phyloP scores from a whole-genome alignment of 1,140 invertebrate species.

The Pectinophora gossypiella region DNA sequence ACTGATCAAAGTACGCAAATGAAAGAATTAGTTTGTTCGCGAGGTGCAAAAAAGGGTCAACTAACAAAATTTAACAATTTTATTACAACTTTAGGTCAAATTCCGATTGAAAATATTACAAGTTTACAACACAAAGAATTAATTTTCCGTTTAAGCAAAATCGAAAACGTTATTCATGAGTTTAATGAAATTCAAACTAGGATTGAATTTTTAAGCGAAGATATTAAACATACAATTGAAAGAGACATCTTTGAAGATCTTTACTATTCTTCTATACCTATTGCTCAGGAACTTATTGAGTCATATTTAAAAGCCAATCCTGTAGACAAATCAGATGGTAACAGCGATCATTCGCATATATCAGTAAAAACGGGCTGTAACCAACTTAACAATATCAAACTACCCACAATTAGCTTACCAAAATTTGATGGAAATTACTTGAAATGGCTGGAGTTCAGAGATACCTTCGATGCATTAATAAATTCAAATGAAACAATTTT shows the following conservation, averaged over 20 bases:
- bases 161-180: not conserved
- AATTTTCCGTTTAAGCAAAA: not conserved
- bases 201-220: not conserved
- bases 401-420: not conserved
- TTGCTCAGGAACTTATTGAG: not conserved
- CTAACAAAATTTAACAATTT: not conserved
- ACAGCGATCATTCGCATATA: not conserved
- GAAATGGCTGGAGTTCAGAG: not conserved
- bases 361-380: too few species aligned
- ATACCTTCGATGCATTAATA: not conserved
- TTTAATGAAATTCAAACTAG: not conserved
- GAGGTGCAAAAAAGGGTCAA: too few species aligned
- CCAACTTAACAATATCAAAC: not conserved
- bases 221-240: not conserved
- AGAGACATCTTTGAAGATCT: not conserved
- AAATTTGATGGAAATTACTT: not conserved
- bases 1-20: not conserved
- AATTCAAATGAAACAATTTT: not conserved
- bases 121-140: not conserved
- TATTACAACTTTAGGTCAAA: too few species aligned
- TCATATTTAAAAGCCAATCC: not conserved
- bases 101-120: too few species aligned
- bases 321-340: not conserved
- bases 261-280: not conserved
- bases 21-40: not conserved